phyloP scores from a whole-genome alignment of 2,888 invertebrate species.

The Macrosoma leucophasiata region DNA sequence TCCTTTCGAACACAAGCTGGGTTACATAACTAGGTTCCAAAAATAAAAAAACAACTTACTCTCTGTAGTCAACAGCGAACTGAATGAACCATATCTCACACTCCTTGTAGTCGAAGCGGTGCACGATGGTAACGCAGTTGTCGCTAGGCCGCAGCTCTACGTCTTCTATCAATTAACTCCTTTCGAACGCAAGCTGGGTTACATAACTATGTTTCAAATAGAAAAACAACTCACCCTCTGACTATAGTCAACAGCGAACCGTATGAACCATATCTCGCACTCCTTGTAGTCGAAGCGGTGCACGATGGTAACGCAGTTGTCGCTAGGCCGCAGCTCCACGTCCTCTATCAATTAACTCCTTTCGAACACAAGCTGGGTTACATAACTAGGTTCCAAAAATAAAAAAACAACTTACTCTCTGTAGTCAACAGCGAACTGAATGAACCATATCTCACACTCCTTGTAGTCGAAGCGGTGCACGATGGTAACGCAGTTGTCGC shows the following conservation, averaged over 20 bases:
- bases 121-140: conserved; percentile 87
- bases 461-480: conserved; percentile 94
- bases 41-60: conserved; percentile 52
- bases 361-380: no score
- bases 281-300: conserved; percentile 95
- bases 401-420: conserved; percentile 75
- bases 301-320: conserved; percentile 87
- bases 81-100: conserved; percentile 99
- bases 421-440: conserved; percentile 95
- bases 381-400: no score
- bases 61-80: conserved; percentile 95
- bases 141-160: conserved; percentile 83
- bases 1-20: no score
- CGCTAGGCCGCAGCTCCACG: conserved; percentile 81
- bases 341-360: conserved; percentile 82
- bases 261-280: conserved; percentile 98
- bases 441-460: conserved; percentile 98
- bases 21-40: no score
- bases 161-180: conserved; percentile 81
- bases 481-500: conserved; percentile 86
- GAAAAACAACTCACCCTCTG: conserved; percentile 78
- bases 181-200: no score
- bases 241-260: conserved; percentile 94
- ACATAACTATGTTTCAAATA: no score
- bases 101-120: conserved; percentile 94